These are phyloP conservation scores for Poeciliopsis paucimaculata DNA, from an alignment of 2,797 vertebrate genomes.

Conservation along the genomic window DNA sequence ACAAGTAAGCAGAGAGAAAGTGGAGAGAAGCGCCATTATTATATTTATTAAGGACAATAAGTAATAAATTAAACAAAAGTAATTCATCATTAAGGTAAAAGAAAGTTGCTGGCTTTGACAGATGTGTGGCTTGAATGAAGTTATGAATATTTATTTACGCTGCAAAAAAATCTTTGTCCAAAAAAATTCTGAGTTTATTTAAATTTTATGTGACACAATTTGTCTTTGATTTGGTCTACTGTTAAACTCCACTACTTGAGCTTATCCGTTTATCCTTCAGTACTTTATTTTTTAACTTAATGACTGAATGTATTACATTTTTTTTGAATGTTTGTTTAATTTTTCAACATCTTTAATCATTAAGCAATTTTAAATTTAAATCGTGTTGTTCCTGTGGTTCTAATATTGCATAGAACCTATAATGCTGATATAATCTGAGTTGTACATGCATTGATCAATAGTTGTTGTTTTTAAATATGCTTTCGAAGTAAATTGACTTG, in stretches of 20 bases:
- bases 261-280: background rate
- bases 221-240: background rate
- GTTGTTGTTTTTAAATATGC: background rate
- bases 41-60: background rate
- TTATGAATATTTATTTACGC: background rate
- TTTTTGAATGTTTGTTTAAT: background rate
- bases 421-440: background rate
- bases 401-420: background rate
- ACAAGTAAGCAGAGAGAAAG: slow-evolving; percentile 54
- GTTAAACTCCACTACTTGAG: background rate
- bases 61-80: background rate
- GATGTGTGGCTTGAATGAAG: background rate
- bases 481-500: background rate
- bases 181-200: background rate
- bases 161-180: background rate
- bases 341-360: background rate
- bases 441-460: background rate
- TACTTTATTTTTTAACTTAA: background rate
- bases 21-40: background rate
- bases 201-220: background rate
- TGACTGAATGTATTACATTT: background rate
- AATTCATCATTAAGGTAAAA: background rate
- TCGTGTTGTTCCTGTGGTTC: background rate
- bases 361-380: background rate
- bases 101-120: background rate